phyloP scores from a whole-genome alignment of 2,797 vertebrate species.

The Streptopelia turtur region DNA sequence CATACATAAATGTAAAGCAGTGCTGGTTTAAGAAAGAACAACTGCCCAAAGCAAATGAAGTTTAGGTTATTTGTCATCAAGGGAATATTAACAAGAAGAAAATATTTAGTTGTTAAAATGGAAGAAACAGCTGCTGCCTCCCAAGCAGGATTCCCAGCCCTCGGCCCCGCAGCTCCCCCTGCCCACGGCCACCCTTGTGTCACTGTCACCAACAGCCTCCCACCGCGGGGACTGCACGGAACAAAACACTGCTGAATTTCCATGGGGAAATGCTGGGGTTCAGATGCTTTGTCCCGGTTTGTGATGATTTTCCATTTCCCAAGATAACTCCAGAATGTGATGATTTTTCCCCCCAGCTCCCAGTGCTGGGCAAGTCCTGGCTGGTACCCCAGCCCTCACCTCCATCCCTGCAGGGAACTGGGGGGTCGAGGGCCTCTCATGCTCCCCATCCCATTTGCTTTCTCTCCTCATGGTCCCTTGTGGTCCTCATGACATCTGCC shows the following conservation, averaged over 20 bases:
- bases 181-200: not conserved
- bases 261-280: not conserved
- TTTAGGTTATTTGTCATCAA: not conserved
- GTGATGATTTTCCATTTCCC: not conserved
- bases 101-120: not conserved
- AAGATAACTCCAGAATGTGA: not conserved
- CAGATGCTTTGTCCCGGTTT: not conserved
- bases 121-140: not conserved
- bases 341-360: not conserved
- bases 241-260: not conserved
- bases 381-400: not conserved
- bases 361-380: not conserved
- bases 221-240: accelerated
- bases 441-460: not conserved
- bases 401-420: not conserved
- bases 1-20: not conserved
- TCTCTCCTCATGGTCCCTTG: accelerated
- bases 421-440: not conserved
- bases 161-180: not conserved
- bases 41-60: not conserved
- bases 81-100: not conserved
- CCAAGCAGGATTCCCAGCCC: not conserved
- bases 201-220: not conserved
- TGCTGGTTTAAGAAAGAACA: not conserved
- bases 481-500: not conserved